Evolutionary conservation across 35 echinoderm and acorn worm species (phyloP).

Genomic region (Strongylocentrotus purpuratus): DNA sequence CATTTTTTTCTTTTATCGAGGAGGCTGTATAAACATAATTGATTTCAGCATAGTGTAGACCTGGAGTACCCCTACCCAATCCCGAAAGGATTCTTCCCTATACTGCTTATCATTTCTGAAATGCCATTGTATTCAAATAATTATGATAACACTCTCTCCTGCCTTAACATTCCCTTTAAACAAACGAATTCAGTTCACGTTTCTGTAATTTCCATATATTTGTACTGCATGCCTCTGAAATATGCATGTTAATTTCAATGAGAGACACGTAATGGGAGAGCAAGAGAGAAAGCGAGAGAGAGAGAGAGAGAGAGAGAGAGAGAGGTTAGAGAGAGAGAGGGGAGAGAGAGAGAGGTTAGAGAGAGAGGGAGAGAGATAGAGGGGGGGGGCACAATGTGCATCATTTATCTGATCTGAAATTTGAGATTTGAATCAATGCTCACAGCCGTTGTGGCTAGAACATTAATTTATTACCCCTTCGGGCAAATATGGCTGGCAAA

Average conservation of each 20-base stretch:
- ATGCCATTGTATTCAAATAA: too few species aligned
- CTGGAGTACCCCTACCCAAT: too few species aligned
- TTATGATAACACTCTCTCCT: not conserved
- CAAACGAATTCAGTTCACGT: not conserved
- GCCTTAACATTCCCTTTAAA: not conserved
- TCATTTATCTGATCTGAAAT: not conserved
- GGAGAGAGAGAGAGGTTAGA: not conserved
- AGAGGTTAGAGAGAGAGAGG: not conserved
- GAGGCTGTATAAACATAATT: too few species aligned
- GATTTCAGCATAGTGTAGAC: too few species aligned
- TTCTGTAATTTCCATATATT: not conserved
- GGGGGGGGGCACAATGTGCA: not conserved
- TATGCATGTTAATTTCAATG: not conserved
- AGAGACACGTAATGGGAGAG: not conserved
- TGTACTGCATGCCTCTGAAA: not conserved
- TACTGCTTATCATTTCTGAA: too few species aligned
- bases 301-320: not conserved
- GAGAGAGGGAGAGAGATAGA: not conserved
- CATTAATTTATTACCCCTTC: not conserved
- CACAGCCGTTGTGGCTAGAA: not conserved
- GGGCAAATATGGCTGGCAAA: not conserved
- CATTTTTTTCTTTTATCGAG: too few species aligned
- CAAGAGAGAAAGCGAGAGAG: too few species aligned
- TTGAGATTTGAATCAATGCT: not conserved
- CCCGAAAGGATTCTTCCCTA: too few species aligned